These are phyloP conservation scores for Catagonus wagneri DNA, from an alignment of 2,113 vertebrate genomes.

Conservation along the genomic window DNA sequence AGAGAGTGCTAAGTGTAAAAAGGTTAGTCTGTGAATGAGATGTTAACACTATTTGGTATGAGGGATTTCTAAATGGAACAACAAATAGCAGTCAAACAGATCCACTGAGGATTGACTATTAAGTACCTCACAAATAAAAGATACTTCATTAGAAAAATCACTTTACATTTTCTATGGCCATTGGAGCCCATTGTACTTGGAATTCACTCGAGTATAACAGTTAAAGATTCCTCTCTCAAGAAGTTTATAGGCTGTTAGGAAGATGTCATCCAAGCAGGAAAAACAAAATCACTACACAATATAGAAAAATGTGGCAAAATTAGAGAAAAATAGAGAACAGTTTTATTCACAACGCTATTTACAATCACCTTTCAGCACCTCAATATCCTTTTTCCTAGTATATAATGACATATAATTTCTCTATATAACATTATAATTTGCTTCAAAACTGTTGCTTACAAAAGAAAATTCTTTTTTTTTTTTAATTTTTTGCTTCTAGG, in stretches of 20 bases:
- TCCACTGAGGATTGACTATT: neutral
- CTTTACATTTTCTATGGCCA: neutral
- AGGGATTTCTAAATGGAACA: slow-evolving; percentile 16
- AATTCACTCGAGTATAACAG: slow-evolving; percentile 6
- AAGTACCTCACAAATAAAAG: slow-evolving; percentile 47
- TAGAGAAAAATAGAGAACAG: neutral
- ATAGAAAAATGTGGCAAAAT: neutral
- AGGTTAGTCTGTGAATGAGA: neutral
- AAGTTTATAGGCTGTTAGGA: neutral
- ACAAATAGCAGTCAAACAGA: neutral
- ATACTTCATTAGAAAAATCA: slow-evolving; percentile 40
- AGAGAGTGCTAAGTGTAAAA: neutral
- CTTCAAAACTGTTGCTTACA: neutral
- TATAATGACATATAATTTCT: neutral
- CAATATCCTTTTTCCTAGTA: neutral
- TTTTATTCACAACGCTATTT: neutral
- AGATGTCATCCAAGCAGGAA: neutral
- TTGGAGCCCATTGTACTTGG: neutral
- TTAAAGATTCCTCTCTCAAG: neutral
- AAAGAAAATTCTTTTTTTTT: neutral
- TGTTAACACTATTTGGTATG: neutral
- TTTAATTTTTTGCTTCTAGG: too few species aligned
- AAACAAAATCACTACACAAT: neutral
- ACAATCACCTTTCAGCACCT: neutral
- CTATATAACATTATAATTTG: neutral